Percentiles rank a stretch among this genome's conserved stretches.
These are phyloP conservation scores for Poeciliopsis turrubarensis DNA, from an alignment of 2,113 vertebrate genomes.

Conservation along the genomic window DNA sequence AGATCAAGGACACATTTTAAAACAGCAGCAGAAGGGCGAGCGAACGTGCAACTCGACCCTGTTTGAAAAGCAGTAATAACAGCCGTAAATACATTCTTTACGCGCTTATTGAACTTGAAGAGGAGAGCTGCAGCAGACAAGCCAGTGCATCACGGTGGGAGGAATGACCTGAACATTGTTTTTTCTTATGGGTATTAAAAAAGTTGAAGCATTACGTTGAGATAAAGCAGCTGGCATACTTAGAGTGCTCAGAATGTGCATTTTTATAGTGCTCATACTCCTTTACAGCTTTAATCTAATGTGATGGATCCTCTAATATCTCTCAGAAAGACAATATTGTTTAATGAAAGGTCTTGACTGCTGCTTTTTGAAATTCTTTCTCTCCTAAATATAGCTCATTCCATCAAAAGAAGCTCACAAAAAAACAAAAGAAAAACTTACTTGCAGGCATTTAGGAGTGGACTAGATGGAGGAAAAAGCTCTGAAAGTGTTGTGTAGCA, in stretches of 20 bases:
- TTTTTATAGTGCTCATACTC: background rate
- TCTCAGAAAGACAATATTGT: background rate
- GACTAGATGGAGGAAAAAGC: slow-evolving; percentile 89
- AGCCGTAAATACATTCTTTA: slow-evolving; percentile 27
- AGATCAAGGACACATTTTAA: slow-evolving; percentile 68
- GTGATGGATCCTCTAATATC: slow-evolving; percentile 23
- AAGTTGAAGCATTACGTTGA: background rate
- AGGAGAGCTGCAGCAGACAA: background rate
- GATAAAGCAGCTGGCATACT: background rate
- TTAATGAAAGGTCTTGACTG: background rate
- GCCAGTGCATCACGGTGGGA: background rate
- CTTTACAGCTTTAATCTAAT: slow-evolving; percentile 32
- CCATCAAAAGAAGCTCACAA: background rate
- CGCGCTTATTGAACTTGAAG: slow-evolving; percentile 1
- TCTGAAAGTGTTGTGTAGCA: slow-evolving; percentile 92
- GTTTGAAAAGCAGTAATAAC: slow-evolving; percentile 25
- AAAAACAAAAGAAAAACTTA: slow-evolving; percentile 64
- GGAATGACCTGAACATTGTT: background rate
- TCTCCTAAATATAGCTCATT: background rate
- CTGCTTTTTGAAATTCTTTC: background rate
- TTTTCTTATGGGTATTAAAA: background rate
- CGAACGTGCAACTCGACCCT: slow-evolving; percentile 34
- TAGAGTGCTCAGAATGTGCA: slow-evolving; percentile 16
- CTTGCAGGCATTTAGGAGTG: slow-evolving; percentile 92
- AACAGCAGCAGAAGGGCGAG: slow-evolving; percentile 22